Conservation (phyloP, 2,888 invertebrate genomes). For the Lycia hirtaria region DNA sequence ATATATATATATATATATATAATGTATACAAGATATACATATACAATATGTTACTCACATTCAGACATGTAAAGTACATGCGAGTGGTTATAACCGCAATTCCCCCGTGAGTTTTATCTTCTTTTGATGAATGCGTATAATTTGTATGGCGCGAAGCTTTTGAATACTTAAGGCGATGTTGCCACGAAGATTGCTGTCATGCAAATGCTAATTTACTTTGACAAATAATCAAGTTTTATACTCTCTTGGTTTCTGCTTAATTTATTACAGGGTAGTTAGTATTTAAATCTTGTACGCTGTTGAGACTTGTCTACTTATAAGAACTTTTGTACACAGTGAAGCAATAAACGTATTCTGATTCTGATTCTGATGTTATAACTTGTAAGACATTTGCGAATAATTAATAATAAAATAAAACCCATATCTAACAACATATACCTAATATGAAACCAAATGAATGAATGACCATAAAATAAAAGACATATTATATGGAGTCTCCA, state of each 20-base stretch:
- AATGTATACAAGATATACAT: too few relatives aligned
- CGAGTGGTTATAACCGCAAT: constrained; percentile 5
- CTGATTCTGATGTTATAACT: too few relatives aligned
- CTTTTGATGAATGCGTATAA: constrained; percentile 30
- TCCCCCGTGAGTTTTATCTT: constrained; percentile 21
- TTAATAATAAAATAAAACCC: too few relatives aligned
- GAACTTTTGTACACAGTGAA: too few relatives aligned
- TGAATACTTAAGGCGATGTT: constrained; percentile 28
- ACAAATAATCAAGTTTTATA: constrained; percentile 30
- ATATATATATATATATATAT: too few relatives aligned
- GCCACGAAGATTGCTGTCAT: constrained; percentile 32
- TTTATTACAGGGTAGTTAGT: neutral
- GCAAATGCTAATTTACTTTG: constrained; percentile 35
- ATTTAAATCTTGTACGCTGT: neutral
- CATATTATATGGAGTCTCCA: too few relatives aligned
- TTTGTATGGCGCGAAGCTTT: constrained; percentile 27
- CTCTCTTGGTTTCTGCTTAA: constrained; percentile 21
- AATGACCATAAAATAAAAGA: too few relatives aligned
- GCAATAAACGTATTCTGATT: too few relatives aligned
- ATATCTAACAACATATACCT: too few relatives aligned
- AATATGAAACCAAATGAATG: too few relatives aligned
- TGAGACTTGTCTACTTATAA: too few relatives aligned
- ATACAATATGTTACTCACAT: neutral
- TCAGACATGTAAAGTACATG: neutral
- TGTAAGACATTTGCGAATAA: too few relatives aligned